Conservation (phyloP, 2,797 vertebrate species). For the Choloepus didactylus region DNA sequence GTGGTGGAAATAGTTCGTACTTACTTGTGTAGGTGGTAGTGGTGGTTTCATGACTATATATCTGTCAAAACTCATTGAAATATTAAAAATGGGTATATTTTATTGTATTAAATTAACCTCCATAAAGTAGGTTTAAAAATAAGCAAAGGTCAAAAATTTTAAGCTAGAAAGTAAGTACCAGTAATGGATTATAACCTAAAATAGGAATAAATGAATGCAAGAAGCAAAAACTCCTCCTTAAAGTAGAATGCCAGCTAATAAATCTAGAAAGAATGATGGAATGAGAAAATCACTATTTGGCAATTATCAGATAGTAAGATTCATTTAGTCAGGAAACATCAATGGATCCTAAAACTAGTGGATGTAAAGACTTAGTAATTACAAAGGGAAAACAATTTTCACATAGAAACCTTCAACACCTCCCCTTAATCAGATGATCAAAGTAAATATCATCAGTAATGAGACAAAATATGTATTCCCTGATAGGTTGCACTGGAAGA, state of each 20-base stretch:
- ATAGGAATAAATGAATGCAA: neutral
- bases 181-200: neutral
- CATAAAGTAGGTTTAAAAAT: slow-evolving; percentile 4
- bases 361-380: neutral
- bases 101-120: slow-evolving; percentile 27
- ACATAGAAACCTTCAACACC: neutral
- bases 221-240: neutral
- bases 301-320: neutral
- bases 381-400: neutral
- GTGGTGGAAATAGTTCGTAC: neutral
- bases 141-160: slow-evolving; percentile 5
- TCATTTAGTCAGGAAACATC: neutral
- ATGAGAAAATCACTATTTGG: neutral
- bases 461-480: neutral
- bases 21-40: neutral
- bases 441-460: neutral
- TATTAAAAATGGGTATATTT: slow-evolving; percentile 5
- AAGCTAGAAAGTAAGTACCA: neutral
- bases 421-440: neutral
- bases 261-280: neutral
- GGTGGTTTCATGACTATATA: neutral
- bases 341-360: neutral
- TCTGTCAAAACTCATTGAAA: neutral
- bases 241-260: neutral
- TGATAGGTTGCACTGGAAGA: neutral